phyloP scores from a whole-genome alignment of 2,113 vertebrate species.

The Amphiprion ocellaris region DNA sequence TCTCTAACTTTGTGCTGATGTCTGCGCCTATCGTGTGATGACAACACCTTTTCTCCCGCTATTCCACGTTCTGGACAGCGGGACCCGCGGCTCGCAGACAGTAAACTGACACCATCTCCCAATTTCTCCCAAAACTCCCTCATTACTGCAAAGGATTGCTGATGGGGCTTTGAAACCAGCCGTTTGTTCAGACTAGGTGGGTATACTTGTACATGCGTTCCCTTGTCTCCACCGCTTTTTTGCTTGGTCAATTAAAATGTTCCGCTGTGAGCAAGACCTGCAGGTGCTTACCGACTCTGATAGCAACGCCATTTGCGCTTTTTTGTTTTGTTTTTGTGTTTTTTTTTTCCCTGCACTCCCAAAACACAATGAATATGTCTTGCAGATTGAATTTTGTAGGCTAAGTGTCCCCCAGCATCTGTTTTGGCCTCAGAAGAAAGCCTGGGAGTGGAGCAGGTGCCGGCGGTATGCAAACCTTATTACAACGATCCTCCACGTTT shows the following conservation, averaged over 20 bases:
- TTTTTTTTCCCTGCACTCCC: constrained; percentile 9
- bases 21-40: constrained; percentile 68
- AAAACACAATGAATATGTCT: constrained; percentile 54
- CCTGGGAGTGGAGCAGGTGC: constrained; percentile 64
- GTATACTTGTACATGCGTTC: constrained; percentile 37
- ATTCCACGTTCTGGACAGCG: constrained; percentile 74
- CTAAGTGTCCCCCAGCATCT: constrained; percentile 71
- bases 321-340: constrained; percentile 32
- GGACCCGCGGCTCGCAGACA: constrained; percentile 60
- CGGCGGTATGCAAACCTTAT: constrained; percentile 42
- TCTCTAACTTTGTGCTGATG: constrained; percentile 80
- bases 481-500: constrained; percentile 29
- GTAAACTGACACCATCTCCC: constrained; percentile 71
- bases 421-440: constrained; percentile 59
- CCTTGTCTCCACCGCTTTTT: constrained; percentile 50
- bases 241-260: constrained; percentile 77
- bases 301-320: constrained; percentile 36
- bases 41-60: constrained; percentile 70
- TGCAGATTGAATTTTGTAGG: constrained; percentile 69
- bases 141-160: constrained; percentile 76
- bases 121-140: constrained; percentile 65
- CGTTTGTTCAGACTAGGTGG: constrained; percentile 61
- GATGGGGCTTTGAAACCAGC: constrained; percentile 74
- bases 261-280: constrained; percentile 69
- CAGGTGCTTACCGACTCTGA: constrained; percentile 68